Percentiles rank a stretch among this genome's conserved stretches.
Conservation (phyloP, 2,113 vertebrate species). For the Gorsachius goisagi region DNA sequence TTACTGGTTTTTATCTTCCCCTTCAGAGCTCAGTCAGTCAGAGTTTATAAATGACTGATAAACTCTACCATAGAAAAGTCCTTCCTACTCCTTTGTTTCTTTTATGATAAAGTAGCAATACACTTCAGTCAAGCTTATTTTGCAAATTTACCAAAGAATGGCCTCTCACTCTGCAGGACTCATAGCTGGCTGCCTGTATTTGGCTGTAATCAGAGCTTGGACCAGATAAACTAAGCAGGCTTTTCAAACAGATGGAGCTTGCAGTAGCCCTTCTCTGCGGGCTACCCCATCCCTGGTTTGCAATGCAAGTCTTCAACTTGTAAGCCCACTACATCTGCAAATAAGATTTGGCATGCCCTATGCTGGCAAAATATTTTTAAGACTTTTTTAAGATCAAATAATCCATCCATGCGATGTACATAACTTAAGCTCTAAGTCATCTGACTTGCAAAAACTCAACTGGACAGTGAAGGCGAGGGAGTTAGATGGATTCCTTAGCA, state of each 20-base stretch:
- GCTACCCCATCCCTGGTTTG: not conserved
- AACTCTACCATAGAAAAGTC: not conserved
- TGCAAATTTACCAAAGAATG: not conserved
- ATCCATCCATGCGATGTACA: not conserved
- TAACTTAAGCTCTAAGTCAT: not conserved
- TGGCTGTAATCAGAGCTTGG: slow-evolving; percentile 16
- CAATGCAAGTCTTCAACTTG: not conserved
- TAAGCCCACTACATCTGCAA: not conserved
- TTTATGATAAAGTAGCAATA: not conserved
- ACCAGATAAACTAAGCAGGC: not conserved
- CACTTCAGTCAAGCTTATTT: slow-evolving; percentile 9
- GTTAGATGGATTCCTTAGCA: not conserved
- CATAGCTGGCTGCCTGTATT: not conserved
- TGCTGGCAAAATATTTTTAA: not conserved
- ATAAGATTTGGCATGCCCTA: not conserved
- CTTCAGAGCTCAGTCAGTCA: not conserved
- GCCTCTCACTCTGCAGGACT: not conserved
- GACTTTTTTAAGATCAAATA: not conserved
- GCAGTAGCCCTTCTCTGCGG: not conserved
- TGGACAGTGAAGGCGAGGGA: not conserved
- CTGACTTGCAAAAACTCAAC: not conserved
- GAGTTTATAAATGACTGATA: slow-evolving; percentile 23
- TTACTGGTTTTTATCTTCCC: not conserved
- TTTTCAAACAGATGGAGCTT: slow-evolving; percentile 22
- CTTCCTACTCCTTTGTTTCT: not conserved